Evolutionary conservation across 1,140 invertebrate species (phyloP).

Genomic region (Drosophila sechellia): DNA sequence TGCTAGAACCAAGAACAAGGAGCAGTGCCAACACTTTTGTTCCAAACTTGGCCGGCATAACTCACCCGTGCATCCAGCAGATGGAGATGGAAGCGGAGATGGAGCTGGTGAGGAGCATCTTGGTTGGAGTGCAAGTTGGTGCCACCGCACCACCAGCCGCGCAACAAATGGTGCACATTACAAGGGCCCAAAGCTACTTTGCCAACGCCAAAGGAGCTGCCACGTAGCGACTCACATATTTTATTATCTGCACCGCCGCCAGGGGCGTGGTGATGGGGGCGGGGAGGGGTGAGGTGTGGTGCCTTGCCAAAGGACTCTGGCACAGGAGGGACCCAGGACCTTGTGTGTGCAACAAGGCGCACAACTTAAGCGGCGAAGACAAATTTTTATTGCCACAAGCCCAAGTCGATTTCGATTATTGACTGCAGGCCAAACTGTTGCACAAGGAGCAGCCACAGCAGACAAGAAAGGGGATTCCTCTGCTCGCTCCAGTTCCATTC

Average conservation of each 20-base stretch:
- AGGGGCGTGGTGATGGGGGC: not conserved
- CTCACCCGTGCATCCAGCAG: slow-evolving; percentile 44
- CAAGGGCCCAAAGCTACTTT: slow-evolving; percentile 51
- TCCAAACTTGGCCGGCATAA: slow-evolving; percentile 75
- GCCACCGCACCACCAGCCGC: slow-evolving; percentile 37
- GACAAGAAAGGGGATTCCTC: slow-evolving; percentile 10
- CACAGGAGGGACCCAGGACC: slow-evolving; percentile 12
- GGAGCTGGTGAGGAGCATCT: slow-evolving; percentile 51
- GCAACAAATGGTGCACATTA: slow-evolving; percentile 56
- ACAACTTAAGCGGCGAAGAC: slow-evolving; percentile 66
- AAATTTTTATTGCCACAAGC: slow-evolving; percentile 68
- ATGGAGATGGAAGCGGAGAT: not conserved
- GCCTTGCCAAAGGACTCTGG: slow-evolving; percentile 1
- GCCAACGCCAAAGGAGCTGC: slow-evolving; percentile 43
- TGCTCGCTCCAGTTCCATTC: not conserved
- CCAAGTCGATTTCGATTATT: slow-evolving; percentile 69
- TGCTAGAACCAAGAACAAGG: slow-evolving; percentile 22
- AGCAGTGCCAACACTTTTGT: slow-evolving; percentile 69
- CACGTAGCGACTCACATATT: slow-evolving; percentile 52
- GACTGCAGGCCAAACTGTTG: slow-evolving; percentile 65
- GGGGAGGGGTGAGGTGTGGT: not conserved
- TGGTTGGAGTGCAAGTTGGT: slow-evolving; percentile 1
- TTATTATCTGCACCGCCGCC: slow-evolving; percentile 40
- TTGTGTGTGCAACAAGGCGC: slow-evolving; percentile 75
- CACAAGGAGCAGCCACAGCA: slow-evolving; percentile 36